Evolutionary conservation across 2,797 vertebrate species (phyloP), one percentile per base, ranked within the genome.

Genomic region (Phalloptychus januarius): DNA sequence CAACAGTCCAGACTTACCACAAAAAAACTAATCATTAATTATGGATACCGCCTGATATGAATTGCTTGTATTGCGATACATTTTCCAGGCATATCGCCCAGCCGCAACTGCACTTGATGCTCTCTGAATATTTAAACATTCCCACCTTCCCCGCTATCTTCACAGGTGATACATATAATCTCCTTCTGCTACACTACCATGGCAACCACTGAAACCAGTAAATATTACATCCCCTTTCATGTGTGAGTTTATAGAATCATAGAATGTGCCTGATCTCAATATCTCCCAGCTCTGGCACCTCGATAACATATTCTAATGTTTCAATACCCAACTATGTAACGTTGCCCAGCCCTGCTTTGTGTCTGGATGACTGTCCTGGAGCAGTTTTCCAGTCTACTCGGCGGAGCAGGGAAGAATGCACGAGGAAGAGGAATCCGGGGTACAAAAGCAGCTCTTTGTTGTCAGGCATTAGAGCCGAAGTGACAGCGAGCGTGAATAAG

Each of bases 381-480:
- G 36, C 25, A 50, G 38, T 72, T 74, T 79, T 73, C 79, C 3
- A 6, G 58, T 72, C 74, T 40, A 46, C 52, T 63, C 45, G 58
- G 50, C 25, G 78, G 70, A 61, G 36, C 40, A 50, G 80, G 63
- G 56, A 91, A 89, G 93, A 94, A 92, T 94, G 91, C 79, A 81
- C 52, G 44, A 3, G 42, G 79, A 45, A 77, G 83, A 88, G 83
- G 67, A 78, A 89, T 65, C 74, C 69, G 18, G 70, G 74, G 75
- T 83, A 94, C 91, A 93, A 94, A 92, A 93, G 92, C 79, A 8
- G 75, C 83, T 85, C 92, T 94, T 92, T 94, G 93, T 93, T 90
- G 88, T 90, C 83, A 5, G n/a, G 88, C 81, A 83, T 86, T 50
- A 58, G 86, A 91, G 85, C 81, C 70, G 82, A 82, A 91, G 86